Conservation (phyloP, 2,797 vertebrate species). For the Microctenopoma steveboyesi region DNA sequence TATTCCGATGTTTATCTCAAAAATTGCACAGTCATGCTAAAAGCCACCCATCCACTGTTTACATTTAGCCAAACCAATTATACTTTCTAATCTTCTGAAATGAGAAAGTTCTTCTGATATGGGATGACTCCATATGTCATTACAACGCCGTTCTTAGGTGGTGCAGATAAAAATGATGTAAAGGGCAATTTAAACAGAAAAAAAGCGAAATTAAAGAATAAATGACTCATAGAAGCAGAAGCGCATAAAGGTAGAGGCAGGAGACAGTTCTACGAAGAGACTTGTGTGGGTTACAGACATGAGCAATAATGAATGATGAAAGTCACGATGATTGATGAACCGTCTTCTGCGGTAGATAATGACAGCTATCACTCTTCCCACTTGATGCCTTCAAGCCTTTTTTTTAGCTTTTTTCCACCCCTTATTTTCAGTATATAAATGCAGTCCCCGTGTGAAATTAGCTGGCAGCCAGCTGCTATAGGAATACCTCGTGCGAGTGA, state of each 20-base stretch:
- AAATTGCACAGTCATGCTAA: neutral
- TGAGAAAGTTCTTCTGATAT: neutral
- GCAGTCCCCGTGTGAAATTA: constrained; percentile 31
- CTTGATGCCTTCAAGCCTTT: constrained; percentile 40
- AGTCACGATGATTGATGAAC: constrained; percentile 63
- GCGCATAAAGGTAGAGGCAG: constrained; percentile 11
- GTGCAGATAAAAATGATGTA: constrained; percentile 10
- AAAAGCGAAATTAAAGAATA: neutral
- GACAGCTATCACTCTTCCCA: constrained; percentile 59
- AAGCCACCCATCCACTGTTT: neutral
- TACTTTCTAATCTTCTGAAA: neutral
- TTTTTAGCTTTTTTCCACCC: constrained; percentile 2
- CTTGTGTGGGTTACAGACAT: constrained; percentile 36
- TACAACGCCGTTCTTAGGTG: neutral
- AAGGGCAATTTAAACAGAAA: constrained; percentile 20
- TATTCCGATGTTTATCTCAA: constrained; percentile 5
- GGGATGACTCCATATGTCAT: constrained; percentile 8
- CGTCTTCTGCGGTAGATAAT: constrained; percentile 53
- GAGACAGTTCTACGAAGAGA: constrained; percentile 39
- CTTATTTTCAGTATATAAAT: constrained; percentile 42
- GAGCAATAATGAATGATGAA: constrained; percentile 57
- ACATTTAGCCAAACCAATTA: neutral
- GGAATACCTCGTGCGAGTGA: constrained; percentile 21
- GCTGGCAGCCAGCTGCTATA: constrained; percentile 42
- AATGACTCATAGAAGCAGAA: constrained; percentile 8